A percentile compares a stretch with the other conserved stretches of the same genome.
These are phyloP conservation scores for Chloroceryle inda DNA, from an alignment of 2,797 vertebrate genomes.

Conservation along the genomic window DNA sequence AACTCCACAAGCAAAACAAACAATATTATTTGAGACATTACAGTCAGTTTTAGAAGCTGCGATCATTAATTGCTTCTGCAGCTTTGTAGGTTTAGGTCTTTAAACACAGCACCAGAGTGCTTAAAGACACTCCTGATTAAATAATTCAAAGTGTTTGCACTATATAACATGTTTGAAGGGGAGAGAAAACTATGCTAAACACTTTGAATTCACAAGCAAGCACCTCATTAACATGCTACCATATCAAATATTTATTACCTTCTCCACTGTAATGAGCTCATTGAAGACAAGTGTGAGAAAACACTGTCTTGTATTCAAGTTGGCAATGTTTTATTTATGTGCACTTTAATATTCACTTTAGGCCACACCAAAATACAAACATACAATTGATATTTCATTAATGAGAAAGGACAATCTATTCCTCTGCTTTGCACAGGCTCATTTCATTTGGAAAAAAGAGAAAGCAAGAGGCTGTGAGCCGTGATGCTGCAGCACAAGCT, in stretches of 20 bases:
- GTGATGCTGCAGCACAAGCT: not conserved
- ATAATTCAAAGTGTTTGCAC: constrained; percentile 72
- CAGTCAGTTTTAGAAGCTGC: not conserved
- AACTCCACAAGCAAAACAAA: constrained; percentile 9
- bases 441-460: not conserved
- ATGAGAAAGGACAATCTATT: not conserved
- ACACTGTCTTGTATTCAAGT: not conserved
- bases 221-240: constrained; percentile 53
- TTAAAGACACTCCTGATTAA: constrained; percentile 53
- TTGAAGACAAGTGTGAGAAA: constrained; percentile 54
- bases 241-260: constrained; percentile 70
- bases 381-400: constrained; percentile 46
- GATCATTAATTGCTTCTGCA: constrained; percentile 44
- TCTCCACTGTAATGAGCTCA: constrained; percentile 35
- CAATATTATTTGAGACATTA: not conserved
- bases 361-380: constrained; percentile 36
- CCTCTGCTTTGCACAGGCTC: not conserved
- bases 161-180: constrained; percentile 19
- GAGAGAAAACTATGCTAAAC: constrained; percentile 60
- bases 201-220: constrained; percentile 61
- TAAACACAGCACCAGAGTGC: not conserved
- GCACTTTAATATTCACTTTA: constrained; percentile 42
- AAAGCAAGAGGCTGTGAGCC: not conserved
- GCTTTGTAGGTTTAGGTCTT: constrained; percentile 44
- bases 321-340: constrained; percentile 42